These are phyloP conservation scores for Pseudochirops cupreus DNA, from an alignment of 2,797 vertebrate genomes.

Conservation along the genomic window DNA sequence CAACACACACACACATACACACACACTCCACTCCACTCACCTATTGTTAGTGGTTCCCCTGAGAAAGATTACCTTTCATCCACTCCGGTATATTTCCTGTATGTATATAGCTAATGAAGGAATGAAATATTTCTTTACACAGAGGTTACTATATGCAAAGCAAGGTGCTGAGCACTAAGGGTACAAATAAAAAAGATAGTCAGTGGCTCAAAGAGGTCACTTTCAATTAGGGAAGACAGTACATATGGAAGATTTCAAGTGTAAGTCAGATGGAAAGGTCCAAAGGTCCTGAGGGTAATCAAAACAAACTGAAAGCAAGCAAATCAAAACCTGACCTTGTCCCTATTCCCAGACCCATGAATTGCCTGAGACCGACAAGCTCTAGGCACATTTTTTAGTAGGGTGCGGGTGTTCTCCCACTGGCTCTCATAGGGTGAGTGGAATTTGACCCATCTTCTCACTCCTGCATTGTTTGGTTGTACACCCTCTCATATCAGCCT, in stretches of 20 bases:
- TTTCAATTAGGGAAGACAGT: background rate
- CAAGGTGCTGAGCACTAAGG: background rate
- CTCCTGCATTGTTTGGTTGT: background rate
- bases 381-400: background rate
- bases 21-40: no score
- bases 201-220: background rate
- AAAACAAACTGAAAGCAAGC: background rate
- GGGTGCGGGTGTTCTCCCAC: background rate
- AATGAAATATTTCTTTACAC: background rate
- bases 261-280: background rate
- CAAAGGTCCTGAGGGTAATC: background rate
- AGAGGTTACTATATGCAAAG: background rate
- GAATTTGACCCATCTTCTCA: background rate
- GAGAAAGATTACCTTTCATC: no score
- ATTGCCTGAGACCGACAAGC: background rate
- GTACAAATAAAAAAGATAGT: background rate
- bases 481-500: background rate
- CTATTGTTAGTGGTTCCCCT: background rate
- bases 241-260: background rate
- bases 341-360: background rate
- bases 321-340: background rate
- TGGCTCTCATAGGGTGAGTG: background rate
- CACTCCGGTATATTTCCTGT: background rate
- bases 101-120: background rate
- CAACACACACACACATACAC: no score